These are phyloP conservation scores for Isichthys henryi DNA, from an alignment of 2,113 vertebrate species.

Conservation along the genomic window DNA sequence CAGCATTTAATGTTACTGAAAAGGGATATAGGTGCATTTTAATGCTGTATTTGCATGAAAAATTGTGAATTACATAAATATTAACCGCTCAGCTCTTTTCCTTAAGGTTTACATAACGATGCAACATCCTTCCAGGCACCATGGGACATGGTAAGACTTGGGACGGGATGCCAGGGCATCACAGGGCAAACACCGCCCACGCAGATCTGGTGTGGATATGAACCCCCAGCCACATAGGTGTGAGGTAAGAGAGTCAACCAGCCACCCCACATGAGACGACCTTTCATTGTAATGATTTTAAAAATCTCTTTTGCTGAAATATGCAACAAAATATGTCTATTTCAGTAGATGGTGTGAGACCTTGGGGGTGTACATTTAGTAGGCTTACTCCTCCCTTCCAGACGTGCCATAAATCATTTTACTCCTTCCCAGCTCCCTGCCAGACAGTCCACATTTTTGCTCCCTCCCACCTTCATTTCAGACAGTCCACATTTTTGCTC, in stretches of 20 bases:
- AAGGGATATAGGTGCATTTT: background rate
- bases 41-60: background rate
- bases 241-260: background rate
- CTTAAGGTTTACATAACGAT: background rate
- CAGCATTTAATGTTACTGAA: background rate
- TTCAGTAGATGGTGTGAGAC: background rate
- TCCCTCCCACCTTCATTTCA: too few relatives aligned
- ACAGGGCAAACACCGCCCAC: background rate
- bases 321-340: background rate
- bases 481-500: too few relatives aligned
- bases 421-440: too few relatives aligned
- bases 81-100: background rate
- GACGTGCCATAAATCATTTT: background rate
- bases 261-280: background rate
- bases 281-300: background rate
- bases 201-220: background rate
- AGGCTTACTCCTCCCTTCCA: background rate
- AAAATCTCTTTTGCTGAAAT: background rate
- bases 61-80: background rate
- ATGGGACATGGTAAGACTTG: background rate
- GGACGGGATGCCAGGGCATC: background rate
- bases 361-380: background rate
- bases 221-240: background rate
- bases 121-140: background rate
- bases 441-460: too few relatives aligned